Evolutionary conservation across 2,888 invertebrate genomes (phyloP), one percentile per base, ranked within the genome.

Genomic region (Zhuqinia jingwanae): DNA sequence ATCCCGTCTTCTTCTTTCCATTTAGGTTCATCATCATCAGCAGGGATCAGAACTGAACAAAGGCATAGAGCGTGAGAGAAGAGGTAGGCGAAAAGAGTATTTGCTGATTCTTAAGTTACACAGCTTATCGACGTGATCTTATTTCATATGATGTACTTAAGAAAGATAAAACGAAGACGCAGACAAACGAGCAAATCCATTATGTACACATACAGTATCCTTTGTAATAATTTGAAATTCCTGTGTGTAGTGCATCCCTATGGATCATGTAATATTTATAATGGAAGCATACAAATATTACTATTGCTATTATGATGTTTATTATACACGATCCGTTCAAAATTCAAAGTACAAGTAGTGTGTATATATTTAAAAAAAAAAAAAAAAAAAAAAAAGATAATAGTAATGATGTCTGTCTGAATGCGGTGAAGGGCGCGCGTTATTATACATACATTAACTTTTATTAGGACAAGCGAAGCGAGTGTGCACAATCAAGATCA

Each of bases 31-130:
- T 13, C 58, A 60, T 36, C 36, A 60, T n/a, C n/a, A n/a, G n/a
- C n/a, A n/a, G n/a, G n/a, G 36, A 36, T 36, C 36, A 6, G 3
- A 3, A 36, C 36, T 36, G 36, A 36, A 36, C 8, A 36, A 36
- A 36, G 36, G 36, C 36, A n/a, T n/a, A 36, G 36, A 36, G 36
- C 8, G 36, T 27, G 2, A 17, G 58, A 17, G 13, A 22, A 3
- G n/a, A n/a, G 8, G 36, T 36, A 6, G 36, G 3, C 36, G 63
- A 30, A 3, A 27, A 17, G 36, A 63, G 63, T 63, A 36, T 63
- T 63, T 63, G 13, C 36, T 15, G 17, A 63, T 63, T 8, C 63
- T 63, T 63, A 63, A 63, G 63, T 63, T 63, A 63, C 63, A 63
- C 63, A 63, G 17, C 63, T 63, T 63, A 63, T 36, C 63, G 63